Percentiles rank a stretch among this genome's conserved stretches.
Evolutionary conservation across 2,113 vertebrate species (phyloP).

Genomic region (Vidua chalybeata): DNA sequence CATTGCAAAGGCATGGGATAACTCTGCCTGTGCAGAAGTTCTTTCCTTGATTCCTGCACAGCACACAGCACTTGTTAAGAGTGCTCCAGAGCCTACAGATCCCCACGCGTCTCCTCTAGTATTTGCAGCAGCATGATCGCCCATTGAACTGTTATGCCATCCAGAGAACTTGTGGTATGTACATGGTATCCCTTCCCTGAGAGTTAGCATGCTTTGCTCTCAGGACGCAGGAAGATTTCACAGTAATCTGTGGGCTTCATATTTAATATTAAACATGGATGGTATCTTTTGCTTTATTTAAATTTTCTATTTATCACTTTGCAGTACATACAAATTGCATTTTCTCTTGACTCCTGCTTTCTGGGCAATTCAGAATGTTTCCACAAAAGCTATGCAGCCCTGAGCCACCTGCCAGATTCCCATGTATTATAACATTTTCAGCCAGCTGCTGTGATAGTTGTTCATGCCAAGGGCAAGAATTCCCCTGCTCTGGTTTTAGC

Average conservation of each 20-base stretch:
- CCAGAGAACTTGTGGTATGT: conserved; percentile 45
- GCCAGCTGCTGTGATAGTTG: conserved; percentile 43
- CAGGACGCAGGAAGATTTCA: not conserved
- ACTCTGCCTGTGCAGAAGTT: not conserved
- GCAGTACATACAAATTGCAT: not conserved
- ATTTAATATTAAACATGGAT: not conserved
- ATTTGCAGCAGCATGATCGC: not conserved
- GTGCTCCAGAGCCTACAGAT: not conserved
- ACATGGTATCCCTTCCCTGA: not conserved
- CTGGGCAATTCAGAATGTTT: not conserved
- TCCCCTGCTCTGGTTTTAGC: not conserved
- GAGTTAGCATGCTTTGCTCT: not conserved
- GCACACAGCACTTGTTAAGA: not conserved
- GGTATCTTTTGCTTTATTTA: not conserved
- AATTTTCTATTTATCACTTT: not conserved
- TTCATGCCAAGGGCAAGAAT: conserved; percentile 56
- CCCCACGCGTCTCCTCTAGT: not conserved
- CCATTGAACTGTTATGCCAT: not conserved
- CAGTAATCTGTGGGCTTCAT: not conserved
- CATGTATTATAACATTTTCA: conserved; percentile 1
- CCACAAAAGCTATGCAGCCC: not conserved
- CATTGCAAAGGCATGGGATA: not conserved
- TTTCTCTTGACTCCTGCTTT: not conserved
- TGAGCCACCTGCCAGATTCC: conserved; percentile 57
- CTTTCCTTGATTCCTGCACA: not conserved